Base-by-base conservation (phyloP, 2,888 invertebrate species). In the Thysanoteuthis rhombus region DNA sequence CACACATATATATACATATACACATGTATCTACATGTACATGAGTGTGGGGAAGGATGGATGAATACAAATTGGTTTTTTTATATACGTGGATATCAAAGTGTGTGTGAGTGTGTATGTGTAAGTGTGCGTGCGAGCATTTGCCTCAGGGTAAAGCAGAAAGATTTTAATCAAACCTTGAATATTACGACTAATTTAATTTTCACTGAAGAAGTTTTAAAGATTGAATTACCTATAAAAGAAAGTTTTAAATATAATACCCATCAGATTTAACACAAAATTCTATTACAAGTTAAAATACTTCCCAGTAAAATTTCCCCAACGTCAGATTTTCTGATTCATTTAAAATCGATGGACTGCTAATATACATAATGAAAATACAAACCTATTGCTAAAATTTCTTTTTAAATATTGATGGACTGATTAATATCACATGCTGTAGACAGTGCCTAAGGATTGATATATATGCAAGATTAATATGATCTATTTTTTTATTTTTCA, bases 151-250 rank as follows among this genome's bases (percentile, higher is more conserved):
- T 16, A 47, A 52, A 52, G 52, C 22, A 4, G 22, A 47, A 47
- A 75, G n/a, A n/a, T 75, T n/a, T 75, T 75, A 75, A 75, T 75
- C n/a, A 75, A 75, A n/a, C 75, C n/a, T 75, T 75, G n/a, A n/a
- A 12, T 36, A 52, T 52, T 52, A 75, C 36, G 75, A 36, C 75
- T 75, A n/a, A 75, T 12, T 75, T 52, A 52, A 52, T 52, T 52
- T 52, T 75, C 10, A 16, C n/a, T 36, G 12, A 75, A 75, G n/a
- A 75, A 36, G 12, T n/a, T n/a, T 75, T n/a, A n/a, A 75, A 36
- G 16, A 75, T 75, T 36, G 4, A 75, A 75, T 75, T 75, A 16
- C 75, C n/a, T n/a, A 75, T 52, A 25, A 75, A 75, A 75, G 32
- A 75, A 75, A 75, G n/a, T 75, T 75, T n/a, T n/a, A 75, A 75